Percentiles rank a stretch among this genome's conserved stretches.
These are phyloP conservation scores for Mylabris phalerata DNA, from an alignment of 1,140 invertebrate species.

Conservation along the genomic window DNA sequence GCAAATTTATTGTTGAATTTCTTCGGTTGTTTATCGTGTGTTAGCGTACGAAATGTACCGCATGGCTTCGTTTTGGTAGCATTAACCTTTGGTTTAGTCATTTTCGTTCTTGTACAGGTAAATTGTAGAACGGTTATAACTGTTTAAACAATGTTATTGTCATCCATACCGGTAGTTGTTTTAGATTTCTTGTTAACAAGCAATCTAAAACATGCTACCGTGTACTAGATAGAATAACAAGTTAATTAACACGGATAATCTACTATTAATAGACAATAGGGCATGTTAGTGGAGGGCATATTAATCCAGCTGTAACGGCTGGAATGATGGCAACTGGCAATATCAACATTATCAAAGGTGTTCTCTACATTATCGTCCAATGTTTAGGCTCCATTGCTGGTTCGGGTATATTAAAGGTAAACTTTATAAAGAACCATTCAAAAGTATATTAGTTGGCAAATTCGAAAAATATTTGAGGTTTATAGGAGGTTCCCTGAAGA, in stretches of 20 bases:
- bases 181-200: background rate
- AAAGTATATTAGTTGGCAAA: too few relatives aligned
- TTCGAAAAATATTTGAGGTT: too few relatives aligned
- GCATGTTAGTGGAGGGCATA: slow-evolving; percentile 83
- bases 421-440: background rate
- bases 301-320: slow-evolving; percentile 85
- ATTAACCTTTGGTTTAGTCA: slow-evolving; percentile 77
- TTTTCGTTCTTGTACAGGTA: slow-evolving; percentile 73
- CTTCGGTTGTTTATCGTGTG: slow-evolving; percentile 74
- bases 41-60: slow-evolving; percentile 45
- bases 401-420: slow-evolving; percentile 55
- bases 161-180: too few relatives aligned
- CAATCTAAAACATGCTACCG: background rate
- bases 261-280: slow-evolving; percentile 59
- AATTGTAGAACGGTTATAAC: slow-evolving; percentile 28
- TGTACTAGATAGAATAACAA: background rate
- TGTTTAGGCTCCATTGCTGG: slow-evolving; percentile 78
- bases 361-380: slow-evolving; percentile 79
- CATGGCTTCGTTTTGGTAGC: slow-evolving; percentile 68
- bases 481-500: background rate
- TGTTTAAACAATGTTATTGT: too few relatives aligned
- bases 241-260: background rate
- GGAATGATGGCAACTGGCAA: slow-evolving; percentile 73
- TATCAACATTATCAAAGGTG: slow-evolving; percentile 63
- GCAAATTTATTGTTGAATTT: slow-evolving; percentile 77